phyloP scores from a whole-genome alignment of 2,797 vertebrate genomes.

The Manis pentadactyla region DNA sequence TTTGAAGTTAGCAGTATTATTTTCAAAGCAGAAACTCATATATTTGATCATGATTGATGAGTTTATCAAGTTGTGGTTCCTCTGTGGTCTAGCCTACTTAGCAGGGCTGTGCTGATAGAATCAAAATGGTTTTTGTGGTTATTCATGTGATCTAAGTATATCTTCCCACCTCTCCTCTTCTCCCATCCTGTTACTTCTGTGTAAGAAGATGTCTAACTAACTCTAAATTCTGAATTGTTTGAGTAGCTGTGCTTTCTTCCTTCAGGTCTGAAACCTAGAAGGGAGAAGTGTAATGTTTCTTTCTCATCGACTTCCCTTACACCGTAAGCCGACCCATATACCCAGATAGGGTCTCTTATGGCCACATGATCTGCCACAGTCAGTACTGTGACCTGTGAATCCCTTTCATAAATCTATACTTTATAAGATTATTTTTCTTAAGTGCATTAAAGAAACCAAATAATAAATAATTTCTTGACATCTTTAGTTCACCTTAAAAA shows the following conservation, averaged over 20 bases:
- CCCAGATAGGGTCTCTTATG: not conserved
- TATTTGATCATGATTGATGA: not conserved
- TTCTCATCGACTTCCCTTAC: not conserved
- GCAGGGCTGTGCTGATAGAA: not conserved
- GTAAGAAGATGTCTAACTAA: not conserved
- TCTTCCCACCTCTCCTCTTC: not conserved
- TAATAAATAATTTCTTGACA: slow-evolving; percentile 22
- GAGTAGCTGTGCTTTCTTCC: not conserved
- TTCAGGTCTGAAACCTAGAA: not conserved
- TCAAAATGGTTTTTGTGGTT: not conserved
- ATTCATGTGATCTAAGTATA: not conserved
- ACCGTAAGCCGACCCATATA: no score
- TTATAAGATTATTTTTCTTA: slow-evolving; percentile 20
- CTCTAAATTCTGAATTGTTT: not conserved
- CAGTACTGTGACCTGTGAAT: not conserved
- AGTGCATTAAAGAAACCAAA: not conserved
- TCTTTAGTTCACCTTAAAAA: not conserved
- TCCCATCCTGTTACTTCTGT: not conserved
- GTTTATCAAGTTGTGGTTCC: not conserved
- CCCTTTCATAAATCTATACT: not conserved
- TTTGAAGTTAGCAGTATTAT: not conserved
- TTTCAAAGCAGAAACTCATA: not conserved
- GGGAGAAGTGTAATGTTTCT: not conserved
- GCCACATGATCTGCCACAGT: not conserved
- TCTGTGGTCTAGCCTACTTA: not conserved